A percentile compares a stretch with the other conserved stretches of the same genome.
Conservation (phyloP, 1,140 invertebrate species). For the Drosophila willistoni region DNA sequence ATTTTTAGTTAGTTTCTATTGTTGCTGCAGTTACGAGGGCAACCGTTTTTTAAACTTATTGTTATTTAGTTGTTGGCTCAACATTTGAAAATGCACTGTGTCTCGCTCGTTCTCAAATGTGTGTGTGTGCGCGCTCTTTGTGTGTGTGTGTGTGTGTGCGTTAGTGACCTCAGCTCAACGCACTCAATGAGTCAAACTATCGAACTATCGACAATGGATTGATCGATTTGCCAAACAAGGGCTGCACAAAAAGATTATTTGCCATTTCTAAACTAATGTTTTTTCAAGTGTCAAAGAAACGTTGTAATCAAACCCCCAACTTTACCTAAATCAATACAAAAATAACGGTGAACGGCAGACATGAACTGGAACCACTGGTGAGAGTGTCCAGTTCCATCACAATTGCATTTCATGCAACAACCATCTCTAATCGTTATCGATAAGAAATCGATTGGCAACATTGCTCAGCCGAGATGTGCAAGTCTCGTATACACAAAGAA, state of each 20-base stretch:
- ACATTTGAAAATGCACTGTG: slow-evolving; percentile 52
- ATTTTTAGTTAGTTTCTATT: slow-evolving; percentile 31
- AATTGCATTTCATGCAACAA: not conserved
- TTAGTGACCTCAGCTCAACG: slow-evolving; percentile 6
- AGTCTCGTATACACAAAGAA: slow-evolving; percentile 70
- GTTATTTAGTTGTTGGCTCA: slow-evolving; percentile 40
- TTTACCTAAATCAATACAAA: not conserved
- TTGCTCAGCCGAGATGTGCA: slow-evolving; percentile 49
- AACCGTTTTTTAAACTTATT: slow-evolving; percentile 26
- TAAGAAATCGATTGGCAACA: slow-evolving; percentile 23
- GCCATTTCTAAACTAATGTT: not conserved
- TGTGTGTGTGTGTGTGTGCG: slow-evolving; percentile 7
- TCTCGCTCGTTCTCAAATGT: slow-evolving; percentile 18
- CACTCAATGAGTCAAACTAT: not conserved
- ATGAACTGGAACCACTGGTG: not conserved
- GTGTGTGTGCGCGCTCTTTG: not conserved
- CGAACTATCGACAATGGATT: not conserved
- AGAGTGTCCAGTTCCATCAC: not conserved
- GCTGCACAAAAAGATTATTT: not conserved
- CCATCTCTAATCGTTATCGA: slow-evolving; percentile 6
- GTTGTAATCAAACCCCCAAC: too few relatives aligned
- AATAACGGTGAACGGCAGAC: not conserved
- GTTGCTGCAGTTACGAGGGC: slow-evolving; percentile 8
- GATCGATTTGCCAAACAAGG: not conserved
- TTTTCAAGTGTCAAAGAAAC: not conserved